These are phyloP conservation scores for Plectrocnemia conspersa DNA, from an alignment of 1,140 invertebrate genomes.

Conservation along the genomic window DNA sequence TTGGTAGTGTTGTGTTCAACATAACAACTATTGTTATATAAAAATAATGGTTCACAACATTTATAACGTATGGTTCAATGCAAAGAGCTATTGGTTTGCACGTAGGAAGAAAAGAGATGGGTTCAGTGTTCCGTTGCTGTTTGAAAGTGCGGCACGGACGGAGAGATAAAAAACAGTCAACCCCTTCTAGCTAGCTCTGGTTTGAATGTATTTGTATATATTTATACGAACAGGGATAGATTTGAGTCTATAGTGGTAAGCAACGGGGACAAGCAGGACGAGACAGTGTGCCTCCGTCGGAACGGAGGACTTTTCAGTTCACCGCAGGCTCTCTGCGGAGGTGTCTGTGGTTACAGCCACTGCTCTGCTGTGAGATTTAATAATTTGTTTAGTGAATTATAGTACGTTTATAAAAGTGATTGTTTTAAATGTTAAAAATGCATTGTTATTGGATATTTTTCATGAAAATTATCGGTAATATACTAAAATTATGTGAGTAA, in stretches of 20 bases:
- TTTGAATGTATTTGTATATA: slow-evolving; percentile 17
- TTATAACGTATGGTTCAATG: not conserved
- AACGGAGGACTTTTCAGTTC: slow-evolving; percentile 16
- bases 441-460: too few relatives aligned
- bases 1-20: not conserved
- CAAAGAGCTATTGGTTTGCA: not conserved
- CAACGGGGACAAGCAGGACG: not conserved
- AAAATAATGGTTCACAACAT: not conserved
- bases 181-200: slow-evolving; percentile 4
- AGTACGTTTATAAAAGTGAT: too few relatives aligned
- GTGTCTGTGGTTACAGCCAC: too few relatives aligned
- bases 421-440: too few relatives aligned
- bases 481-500: too few relatives aligned
- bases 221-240: slow-evolving; percentile 17
- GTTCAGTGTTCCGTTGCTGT: not conserved
- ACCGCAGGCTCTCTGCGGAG: slow-evolving; percentile 18
- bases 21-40: too few relatives aligned
- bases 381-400: too few relatives aligned
- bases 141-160: too few relatives aligned
- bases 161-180: slow-evolving; percentile 18
- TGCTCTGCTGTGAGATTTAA: too few relatives aligned
- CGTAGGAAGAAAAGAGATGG: not conserved
- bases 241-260: slow-evolving; percentile 7
- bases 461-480: too few relatives aligned
- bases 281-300: not conserved